phyloP scores from a whole-genome alignment of 2,113 vertebrate species.

The Chaetura pelagica region DNA sequence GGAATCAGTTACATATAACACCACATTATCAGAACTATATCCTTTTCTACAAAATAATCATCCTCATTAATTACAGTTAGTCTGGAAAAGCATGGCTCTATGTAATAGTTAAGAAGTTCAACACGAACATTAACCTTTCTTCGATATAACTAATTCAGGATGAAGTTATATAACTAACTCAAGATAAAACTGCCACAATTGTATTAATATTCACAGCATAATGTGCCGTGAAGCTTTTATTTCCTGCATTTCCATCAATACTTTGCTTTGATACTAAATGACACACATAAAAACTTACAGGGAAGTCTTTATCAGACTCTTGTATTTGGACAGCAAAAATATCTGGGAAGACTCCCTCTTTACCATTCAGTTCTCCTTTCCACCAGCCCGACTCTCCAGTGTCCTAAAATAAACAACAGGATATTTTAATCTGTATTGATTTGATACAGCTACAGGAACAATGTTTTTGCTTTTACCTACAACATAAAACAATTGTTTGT shows the following conservation, averaged over 20 bases:
- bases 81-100: not conserved
- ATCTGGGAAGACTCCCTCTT: conserved; percentile 93
- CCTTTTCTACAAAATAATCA: not conserved
- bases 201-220: not conserved
- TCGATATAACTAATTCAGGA: not conserved
- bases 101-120: not conserved
- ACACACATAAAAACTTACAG: conserved; percentile 75
- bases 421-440: not conserved
- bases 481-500: not conserved
- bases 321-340: conserved; percentile 86
- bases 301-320: conserved; percentile 89
- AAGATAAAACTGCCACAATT: not conserved
- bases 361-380: conserved; percentile 89
- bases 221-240: not conserved
- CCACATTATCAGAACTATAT: not conserved
- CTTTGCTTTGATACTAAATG: not conserved
- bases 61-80: not conserved
- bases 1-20: not conserved
- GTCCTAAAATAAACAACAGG: conserved; percentile 80
- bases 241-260: not conserved
- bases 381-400: conserved; percentile 94
- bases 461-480: not conserved
- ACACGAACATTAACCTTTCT: not conserved
- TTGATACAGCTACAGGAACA: not conserved
- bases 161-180: too few species aligned